Percentiles rank a stretch among this genome's conserved stretches.
phyloP scores from a whole-genome alignment of 2,888 invertebrate genomes.

The Lasiommata megera region DNA sequence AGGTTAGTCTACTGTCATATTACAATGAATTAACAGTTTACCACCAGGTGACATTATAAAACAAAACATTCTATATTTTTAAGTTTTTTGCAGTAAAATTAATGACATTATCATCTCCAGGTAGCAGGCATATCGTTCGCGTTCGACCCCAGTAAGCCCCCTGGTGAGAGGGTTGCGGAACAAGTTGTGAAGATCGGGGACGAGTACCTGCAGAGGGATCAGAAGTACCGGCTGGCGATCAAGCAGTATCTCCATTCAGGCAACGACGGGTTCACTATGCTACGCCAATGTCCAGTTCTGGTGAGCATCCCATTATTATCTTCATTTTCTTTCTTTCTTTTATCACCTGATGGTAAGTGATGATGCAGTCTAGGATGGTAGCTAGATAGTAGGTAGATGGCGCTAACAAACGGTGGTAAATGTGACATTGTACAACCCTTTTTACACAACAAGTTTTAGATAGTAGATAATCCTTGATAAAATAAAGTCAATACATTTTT shows the following conservation, averaged over 20 bases:
- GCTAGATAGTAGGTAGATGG: too few species aligned
- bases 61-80: too few species aligned
- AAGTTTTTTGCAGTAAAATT: neutral
- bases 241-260: conserved; percentile 91
- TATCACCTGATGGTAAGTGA: too few species aligned
- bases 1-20: too few species aligned
- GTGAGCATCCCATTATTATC: conserved; percentile 78
- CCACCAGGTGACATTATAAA: too few species aligned
- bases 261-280: conserved; percentile 92
- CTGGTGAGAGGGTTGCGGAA: conserved; percentile 86
- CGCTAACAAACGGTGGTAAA: too few species aligned
- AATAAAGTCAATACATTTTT: too few species aligned
- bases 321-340: neutral
- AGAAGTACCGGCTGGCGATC: conserved; percentile 88
- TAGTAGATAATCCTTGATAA: too few species aligned
- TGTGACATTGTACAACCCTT: too few species aligned
- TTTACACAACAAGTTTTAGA: too few species aligned
- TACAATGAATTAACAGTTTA: too few species aligned
- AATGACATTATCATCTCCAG: conserved; percentile 38
- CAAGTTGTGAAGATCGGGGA: conserved; percentile 91
- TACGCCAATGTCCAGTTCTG: conserved; percentile 87
- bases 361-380: too few species aligned
- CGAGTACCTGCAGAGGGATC: conserved; percentile 87
- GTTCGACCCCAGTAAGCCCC: conserved; percentile 86
- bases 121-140: conserved; percentile 90